phyloP scores from a whole-genome alignment of 2,888 invertebrate species.

The Nesidiocoris tenuis region DNA sequence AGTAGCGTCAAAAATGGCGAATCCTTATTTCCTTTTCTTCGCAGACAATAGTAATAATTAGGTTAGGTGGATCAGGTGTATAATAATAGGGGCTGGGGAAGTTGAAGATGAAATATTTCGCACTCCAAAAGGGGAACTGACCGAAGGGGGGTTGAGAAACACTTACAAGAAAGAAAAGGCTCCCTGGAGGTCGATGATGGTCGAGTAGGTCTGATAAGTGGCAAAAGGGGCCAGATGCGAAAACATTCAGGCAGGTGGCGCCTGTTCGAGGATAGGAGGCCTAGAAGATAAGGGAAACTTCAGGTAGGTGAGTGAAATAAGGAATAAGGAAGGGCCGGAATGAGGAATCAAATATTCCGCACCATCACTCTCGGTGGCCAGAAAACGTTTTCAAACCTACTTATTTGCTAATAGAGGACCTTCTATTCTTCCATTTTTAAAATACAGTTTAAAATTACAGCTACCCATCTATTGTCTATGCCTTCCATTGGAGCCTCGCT shows the following conservation, averaged over 20 bases:
- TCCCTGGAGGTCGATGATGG: background rate
- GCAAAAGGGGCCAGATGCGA: constrained; percentile 27
- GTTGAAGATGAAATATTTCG: constrained; percentile 25
- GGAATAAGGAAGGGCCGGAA: background rate
- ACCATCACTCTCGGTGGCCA: too few species aligned
- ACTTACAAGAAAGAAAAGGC: constrained; percentile 13
- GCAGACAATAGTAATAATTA: too few species aligned
- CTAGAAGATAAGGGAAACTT: constrained; percentile 1
- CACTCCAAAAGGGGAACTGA: constrained; percentile 2
- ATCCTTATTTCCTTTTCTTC: too few species aligned
- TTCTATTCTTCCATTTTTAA: too few species aligned
- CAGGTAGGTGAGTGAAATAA: background rate
- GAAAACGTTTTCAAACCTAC: too few species aligned
- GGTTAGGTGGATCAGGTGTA: background rate
- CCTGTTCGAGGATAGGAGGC: constrained; percentile 17
- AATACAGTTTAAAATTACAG: too few species aligned
- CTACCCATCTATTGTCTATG: too few species aligned
- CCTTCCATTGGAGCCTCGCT: too few species aligned
- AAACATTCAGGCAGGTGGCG: constrained; percentile 39
- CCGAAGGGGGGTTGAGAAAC: constrained; percentile 5
- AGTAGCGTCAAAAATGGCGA: too few species aligned
- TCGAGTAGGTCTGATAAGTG: background rate
- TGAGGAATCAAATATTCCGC: background rate
- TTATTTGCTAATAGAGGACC: too few species aligned
- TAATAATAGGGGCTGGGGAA: background rate